A percentile compares a stretch with the other conserved stretches of the same genome.
Evolutionary conservation across 2,113 vertebrate genomes (phyloP).

Genomic region (Cairina moschata): DNA sequence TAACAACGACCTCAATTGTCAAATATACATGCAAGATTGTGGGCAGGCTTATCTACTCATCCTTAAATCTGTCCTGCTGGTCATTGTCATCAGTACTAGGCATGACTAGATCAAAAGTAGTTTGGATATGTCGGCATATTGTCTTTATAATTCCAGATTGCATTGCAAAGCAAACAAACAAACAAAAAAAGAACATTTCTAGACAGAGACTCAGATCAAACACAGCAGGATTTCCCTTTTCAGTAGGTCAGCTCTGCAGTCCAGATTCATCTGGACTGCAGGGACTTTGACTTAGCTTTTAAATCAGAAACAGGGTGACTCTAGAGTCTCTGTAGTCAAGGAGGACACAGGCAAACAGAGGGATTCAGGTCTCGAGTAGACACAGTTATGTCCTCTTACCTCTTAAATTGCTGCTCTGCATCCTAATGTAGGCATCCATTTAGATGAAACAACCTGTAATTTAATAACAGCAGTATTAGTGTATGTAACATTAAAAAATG

Average conservation of each 20-base stretch:
- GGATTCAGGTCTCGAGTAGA: background rate
- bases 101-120: background rate
- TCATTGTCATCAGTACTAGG: background rate
- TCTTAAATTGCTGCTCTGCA: background rate
- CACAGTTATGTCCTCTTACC: too few relatives aligned
- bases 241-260: background rate
- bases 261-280: background rate
- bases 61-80: background rate
- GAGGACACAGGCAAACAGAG: background rate
- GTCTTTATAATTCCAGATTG: background rate
- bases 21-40: background rate
- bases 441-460: background rate
- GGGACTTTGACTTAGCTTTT: background rate
- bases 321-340: background rate
- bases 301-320: background rate
- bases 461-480: background rate
- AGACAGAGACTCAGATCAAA: background rate
- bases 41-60: background rate
- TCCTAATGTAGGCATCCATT: background rate
- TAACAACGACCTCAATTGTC: background rate
- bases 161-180: background rate
- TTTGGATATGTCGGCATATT: background rate
- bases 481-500: background rate
- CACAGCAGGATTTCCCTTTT: background rate
- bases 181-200: background rate